These are phyloP conservation scores for Drosophila picticornis DNA, from an alignment of 2,888 invertebrate species.

Conservation along the genomic window DNA sequence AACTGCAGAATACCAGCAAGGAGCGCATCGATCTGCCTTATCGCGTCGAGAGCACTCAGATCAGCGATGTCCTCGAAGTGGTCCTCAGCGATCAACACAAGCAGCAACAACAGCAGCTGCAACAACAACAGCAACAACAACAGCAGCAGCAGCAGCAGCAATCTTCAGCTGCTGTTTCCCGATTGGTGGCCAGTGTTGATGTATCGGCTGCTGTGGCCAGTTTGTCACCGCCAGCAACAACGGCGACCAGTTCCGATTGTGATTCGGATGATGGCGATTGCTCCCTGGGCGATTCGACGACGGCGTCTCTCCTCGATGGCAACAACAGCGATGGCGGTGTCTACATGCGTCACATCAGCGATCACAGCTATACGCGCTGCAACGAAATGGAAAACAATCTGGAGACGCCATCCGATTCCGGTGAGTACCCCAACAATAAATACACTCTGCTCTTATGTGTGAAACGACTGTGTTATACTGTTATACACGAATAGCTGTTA, in stretches of 20 bases:
- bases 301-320: conserved; percentile 35
- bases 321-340: conserved; percentile 26
- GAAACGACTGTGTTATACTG: conserved; percentile 1
- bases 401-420: conserved; percentile 96
- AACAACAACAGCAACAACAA: not conserved
- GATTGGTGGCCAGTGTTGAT: conserved; percentile 7
- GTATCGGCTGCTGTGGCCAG: conserved; percentile 2
- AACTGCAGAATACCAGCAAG: conserved; percentile 83
- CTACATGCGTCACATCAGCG: conserved; percentile 83
- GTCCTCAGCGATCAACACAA: conserved; percentile 57
- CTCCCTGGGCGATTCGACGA: conserved; percentile 30
- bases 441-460: not conserved
- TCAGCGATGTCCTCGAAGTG: conserved; percentile 82
- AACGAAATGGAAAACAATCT: conserved; percentile 88
- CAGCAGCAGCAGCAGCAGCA: conserved; percentile 27
- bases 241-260: conserved; percentile 54
- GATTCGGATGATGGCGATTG: conserved; percentile 69
- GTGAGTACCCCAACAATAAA: conserved; percentile 86
- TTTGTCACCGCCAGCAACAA: conserved; percentile 48
- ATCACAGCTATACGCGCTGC: conserved; percentile 90
- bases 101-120: conserved; percentile 28
- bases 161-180: not conserved
- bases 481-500: not conserved
- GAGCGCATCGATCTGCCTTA: conserved; percentile 65
- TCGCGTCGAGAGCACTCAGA: conserved; percentile 32